A percentile compares a stretch with the other conserved stretches of the same genome.
Conservation (phyloP, 2,113 vertebrate genomes). For the Oncorhynchus mykiss region DNA sequence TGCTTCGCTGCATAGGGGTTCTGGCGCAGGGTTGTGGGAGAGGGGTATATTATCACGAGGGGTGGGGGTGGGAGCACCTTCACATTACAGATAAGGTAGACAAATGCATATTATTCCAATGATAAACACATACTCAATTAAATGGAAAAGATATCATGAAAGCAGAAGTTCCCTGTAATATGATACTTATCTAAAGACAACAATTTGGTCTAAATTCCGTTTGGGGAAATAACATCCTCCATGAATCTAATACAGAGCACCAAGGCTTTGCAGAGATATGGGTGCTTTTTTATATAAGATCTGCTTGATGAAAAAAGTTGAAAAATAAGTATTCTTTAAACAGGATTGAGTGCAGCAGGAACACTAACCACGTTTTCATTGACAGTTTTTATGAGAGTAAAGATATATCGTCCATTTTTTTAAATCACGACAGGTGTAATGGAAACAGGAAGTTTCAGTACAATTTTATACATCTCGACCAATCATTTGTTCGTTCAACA, state of each 20-base stretch:
- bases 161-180: not conserved
- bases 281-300: conserved; percentile 19
- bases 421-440: too few species aligned
- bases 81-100: not conserved
- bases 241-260: conserved; percentile 31
- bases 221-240: conserved; percentile 36
- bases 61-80: not conserved
- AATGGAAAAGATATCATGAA: not conserved
- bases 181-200: not conserved
- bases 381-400: too few species aligned
- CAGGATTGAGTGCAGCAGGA: conserved; percentile 43
- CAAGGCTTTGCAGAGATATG: conserved; percentile 36
- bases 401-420: too few species aligned
- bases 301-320: conserved; percentile 47
- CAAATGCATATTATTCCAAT: not conserved
- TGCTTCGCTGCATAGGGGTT: not conserved
- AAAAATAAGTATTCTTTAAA: conserved; percentile 26
- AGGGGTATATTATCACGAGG: not conserved
- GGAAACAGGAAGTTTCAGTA: too few species aligned
- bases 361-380: not conserved
- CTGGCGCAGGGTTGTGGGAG: conserved; percentile 2
- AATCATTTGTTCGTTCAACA: too few species aligned
- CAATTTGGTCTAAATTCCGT: conserved; percentile 16
- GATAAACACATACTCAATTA: not conserved
- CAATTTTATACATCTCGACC: too few species aligned